Evolutionary conservation across 2,888 invertebrate species (phyloP), one percentile per base, ranked within the genome.

Genomic region (Aleiodes testaceus): DNA sequence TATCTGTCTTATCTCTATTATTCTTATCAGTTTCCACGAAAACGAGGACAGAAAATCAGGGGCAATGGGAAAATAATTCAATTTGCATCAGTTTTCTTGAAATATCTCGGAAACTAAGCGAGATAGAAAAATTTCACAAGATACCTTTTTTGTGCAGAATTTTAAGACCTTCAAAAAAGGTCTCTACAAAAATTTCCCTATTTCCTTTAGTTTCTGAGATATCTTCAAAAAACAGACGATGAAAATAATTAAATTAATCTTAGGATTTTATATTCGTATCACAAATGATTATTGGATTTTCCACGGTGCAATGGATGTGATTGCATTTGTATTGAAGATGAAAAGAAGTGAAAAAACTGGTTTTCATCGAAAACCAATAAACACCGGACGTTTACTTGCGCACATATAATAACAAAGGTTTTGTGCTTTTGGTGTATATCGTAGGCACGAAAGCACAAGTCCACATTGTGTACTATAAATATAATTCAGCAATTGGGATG

Each of bases 1-100:
- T 50, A 50, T 50, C 50, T 50, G 11, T 50, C 18, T 50, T 50
- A 50, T 50, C 50, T 50, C 11, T 18, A 0, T 16, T 14, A 20
- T 50, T 50, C 50, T 50, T 50, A 50, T 50, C 50, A 50, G 18
- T 16, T 50, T 50, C 6, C 50, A 50, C n/a, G n/a, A n/a, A n/a
- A n/a, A 14, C 11, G 16, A 49, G 50, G 20, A 36, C 36, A 2
- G 36, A 4, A 16, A 50, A 50, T 7, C 18, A 18, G 4, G 2
- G 50, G 47, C 1, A 47, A 16, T 50, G 50, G 20, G 11, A 50
- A 18, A 9, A 1, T 26, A 26, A 26, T 26, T 26, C 3, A 26
- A 2, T 26, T 26, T 26, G 0, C 26, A 2, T 26, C 26, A 26
- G 26, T 26, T 26, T 26, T 26, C 5, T 26, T 3, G 5, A 5